Evolutionary conservation across 2,888 invertebrate species (phyloP).

Genomic region (Plagodis dolabraria): DNA sequence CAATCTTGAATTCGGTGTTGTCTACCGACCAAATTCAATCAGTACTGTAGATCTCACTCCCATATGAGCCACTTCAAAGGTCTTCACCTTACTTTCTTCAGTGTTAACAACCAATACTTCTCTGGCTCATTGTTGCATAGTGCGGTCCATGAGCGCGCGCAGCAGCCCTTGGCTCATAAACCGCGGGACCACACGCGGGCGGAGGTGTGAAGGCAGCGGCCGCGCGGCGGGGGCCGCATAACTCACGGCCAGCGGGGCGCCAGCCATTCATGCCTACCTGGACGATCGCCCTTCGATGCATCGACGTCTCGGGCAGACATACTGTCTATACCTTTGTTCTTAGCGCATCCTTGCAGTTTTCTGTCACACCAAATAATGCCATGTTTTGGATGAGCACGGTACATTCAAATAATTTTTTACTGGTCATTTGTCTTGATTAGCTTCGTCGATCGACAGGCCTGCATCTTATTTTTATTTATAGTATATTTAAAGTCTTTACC

Average conservation of each 20-base stretch:
- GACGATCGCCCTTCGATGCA: constrained; percentile 53
- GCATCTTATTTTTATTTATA: too few species aligned
- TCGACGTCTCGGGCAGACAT: constrained; percentile 63
- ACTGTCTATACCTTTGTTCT: constrained; percentile 61
- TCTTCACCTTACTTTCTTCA: background rate
- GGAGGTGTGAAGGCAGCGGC: constrained; percentile 83
- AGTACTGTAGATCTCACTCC: background rate
- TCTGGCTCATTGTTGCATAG: constrained; percentile 44
- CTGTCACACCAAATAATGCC: background rate
- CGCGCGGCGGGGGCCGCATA: constrained; percentile 79
- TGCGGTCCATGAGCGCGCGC: constrained; percentile 51
- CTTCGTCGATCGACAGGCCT: too few species aligned
- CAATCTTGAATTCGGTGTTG: too few species aligned
- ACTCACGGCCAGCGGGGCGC: constrained; percentile 83
- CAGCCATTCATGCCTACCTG: constrained; percentile 81
- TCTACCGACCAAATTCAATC: too few species aligned
- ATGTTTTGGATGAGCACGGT: background rate
- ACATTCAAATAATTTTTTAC: too few species aligned
- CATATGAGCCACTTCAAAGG: background rate
- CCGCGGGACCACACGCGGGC: constrained; percentile 82
- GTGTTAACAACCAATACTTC: background rate
- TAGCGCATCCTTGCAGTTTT: constrained; percentile 4
- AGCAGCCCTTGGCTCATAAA: constrained; percentile 76
- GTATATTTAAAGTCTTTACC: too few species aligned
- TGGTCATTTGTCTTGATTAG: too few species aligned